Evolutionary conservation across 2,797 vertebrate species (phyloP).

Genomic region (Sparidentex hasta): DNA sequence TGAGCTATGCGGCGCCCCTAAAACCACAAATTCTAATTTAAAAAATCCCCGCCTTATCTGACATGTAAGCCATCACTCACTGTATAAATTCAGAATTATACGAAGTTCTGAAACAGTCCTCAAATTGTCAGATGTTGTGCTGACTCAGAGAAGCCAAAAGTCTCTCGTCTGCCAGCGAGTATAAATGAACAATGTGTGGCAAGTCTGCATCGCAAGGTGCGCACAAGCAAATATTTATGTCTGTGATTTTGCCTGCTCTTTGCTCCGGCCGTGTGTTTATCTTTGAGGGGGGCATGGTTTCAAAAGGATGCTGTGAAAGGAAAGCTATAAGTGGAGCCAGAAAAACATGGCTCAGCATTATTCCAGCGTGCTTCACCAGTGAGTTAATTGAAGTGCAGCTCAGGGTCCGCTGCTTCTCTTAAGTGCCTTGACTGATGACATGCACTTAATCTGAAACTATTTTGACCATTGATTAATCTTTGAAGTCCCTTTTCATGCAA

Average conservation of each 20-base stretch:
- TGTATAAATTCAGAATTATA: background rate
- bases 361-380: conserved; percentile 25
- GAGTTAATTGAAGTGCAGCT: conserved; percentile 52
- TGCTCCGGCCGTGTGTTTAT: conserved; percentile 27
- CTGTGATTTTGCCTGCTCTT: conserved; percentile 30
- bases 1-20: too few relatives aligned
- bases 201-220: conserved; percentile 17
- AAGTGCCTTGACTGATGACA: conserved; percentile 41
- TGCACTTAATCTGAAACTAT: background rate
- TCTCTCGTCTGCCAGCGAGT: conserved; percentile 6
- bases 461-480: background rate
- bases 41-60: background rate
- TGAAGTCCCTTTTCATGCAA: background rate
- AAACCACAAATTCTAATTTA: background rate
- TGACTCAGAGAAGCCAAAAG: background rate
- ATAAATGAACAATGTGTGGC: conserved; percentile 12
- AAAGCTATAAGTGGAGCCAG: conserved; percentile 31
- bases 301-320: conserved; percentile 26
- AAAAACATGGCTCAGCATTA: conserved; percentile 52
- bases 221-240: conserved; percentile 38
- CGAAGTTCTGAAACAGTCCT: background rate
- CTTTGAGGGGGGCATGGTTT: background rate
- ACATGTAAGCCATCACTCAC: background rate
- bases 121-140: background rate
- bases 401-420: conserved; percentile 31